Conservation (phyloP, 2,797 vertebrate genomes). For the Naso thynnoides region DNA sequence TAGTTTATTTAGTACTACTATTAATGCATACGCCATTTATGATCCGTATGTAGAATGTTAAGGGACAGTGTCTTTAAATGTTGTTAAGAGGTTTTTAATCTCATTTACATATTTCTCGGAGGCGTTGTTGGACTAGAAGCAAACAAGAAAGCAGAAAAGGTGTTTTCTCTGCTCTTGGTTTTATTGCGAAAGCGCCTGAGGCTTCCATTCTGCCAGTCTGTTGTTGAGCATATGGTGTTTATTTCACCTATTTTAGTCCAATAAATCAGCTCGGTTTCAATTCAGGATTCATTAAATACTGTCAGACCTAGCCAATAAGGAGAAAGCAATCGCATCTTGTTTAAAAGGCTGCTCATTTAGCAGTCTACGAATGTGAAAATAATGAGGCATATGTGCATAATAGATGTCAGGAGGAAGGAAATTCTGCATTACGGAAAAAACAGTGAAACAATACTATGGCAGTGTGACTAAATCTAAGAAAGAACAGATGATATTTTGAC, state of each 20-base stretch:
- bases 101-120: conserved; percentile 9
- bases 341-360: conserved; percentile 1
- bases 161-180: conserved; percentile 18
- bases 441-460: too few relatives aligned
- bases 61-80: background rate
- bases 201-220: conserved; percentile 29
- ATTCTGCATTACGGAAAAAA: background rate
- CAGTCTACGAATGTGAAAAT: conserved; percentile 1
- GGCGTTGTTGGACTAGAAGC: background rate
- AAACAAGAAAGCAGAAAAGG: conserved; percentile 6
- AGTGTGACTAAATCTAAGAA: background rate
- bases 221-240: conserved; percentile 54
- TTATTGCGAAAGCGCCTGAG: background rate
- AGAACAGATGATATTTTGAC: background rate
- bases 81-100: background rate
- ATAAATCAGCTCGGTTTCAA: conserved; percentile 18
- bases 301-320: background rate
- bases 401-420: background rate
- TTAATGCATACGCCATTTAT: background rate
- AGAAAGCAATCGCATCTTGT: conserved; percentile 7
- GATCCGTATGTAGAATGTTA: background rate
- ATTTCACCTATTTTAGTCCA: conserved; percentile 38
- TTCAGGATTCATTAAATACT: conserved; percentile 28
- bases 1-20: background rate
- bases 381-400: background rate